Conservation (phyloP, 2,113 vertebrate genomes). For the Petrocephalus zakoni region DNA sequence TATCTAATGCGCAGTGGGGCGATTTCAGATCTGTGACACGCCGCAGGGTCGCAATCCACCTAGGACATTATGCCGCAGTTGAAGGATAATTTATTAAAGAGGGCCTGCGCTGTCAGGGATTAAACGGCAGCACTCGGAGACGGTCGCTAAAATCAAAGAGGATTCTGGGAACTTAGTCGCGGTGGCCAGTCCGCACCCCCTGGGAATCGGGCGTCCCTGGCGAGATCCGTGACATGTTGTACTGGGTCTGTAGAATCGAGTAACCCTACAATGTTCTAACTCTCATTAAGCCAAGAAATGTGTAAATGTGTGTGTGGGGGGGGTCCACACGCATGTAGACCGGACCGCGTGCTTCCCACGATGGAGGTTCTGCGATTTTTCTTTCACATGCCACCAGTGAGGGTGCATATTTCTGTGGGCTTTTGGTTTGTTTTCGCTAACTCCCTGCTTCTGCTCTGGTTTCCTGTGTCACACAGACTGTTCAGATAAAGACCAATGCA, state of each 20-base stretch:
- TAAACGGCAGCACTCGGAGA: neutral
- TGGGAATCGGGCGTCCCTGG: neutral
- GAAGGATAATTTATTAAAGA: constrained; percentile 21
- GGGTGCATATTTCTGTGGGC: constrained; percentile 6
- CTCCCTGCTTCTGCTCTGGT: neutral
- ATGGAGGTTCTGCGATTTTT: neutral
- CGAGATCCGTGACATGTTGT: neutral
- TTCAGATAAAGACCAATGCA: constrained; percentile 7
- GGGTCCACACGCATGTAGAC: constrained; percentile 18
- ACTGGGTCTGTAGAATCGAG: neutral
- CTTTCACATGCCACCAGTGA: neutral
- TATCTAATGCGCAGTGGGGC: constrained; percentile 11
- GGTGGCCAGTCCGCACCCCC: neutral
- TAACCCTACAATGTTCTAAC: neutral
- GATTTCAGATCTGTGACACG: neutral
- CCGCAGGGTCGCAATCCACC: neutral
- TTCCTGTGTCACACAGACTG: constrained; percentile 23
- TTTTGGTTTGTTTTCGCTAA: constrained; percentile 2
- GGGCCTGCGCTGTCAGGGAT: neutral
- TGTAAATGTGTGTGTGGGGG: neutral
- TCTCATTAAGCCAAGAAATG: neutral
- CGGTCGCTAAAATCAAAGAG: neutral
- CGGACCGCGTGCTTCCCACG: neutral
- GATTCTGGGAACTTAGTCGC: neutral
- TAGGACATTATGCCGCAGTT: neutral